phyloP scores from a whole-genome alignment of 2,113 vertebrate genomes.

The Malaclemys terrapin region DNA sequence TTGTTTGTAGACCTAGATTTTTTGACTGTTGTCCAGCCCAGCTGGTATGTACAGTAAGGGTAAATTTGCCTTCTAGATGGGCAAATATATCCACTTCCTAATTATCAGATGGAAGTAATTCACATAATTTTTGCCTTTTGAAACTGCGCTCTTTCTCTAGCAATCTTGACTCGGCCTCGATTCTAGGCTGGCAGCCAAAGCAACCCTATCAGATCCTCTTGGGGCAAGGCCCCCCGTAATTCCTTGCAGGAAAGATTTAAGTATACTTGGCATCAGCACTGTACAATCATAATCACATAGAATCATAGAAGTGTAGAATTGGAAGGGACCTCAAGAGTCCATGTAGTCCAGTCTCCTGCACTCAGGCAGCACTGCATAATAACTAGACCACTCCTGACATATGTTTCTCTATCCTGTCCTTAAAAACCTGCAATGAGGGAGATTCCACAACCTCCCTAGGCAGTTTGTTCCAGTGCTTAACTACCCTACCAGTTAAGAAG shows the following conservation, averaged over 20 bases:
- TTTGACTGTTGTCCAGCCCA: not conserved
- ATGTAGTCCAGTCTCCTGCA: not conserved
- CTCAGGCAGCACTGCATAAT: not conserved
- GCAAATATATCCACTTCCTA: fast-evolving
- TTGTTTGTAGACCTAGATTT: not conserved
- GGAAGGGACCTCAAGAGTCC: not conserved
- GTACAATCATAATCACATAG: not conserved
- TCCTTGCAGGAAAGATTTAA: not conserved
- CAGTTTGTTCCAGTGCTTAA: not conserved
- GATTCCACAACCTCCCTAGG: not conserved
- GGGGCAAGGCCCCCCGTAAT: no score
- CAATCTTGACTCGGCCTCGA: not conserved
- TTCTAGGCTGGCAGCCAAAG: not conserved
- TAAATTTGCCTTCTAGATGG: not conserved
- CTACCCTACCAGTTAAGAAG: not conserved
- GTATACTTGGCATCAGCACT: not conserved
- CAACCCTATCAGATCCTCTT: not conserved
- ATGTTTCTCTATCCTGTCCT: not conserved
- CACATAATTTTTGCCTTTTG: not conserved
- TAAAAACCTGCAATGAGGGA: not conserved
- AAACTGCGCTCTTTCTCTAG: not conserved
- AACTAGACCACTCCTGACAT: not conserved
- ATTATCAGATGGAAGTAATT: not conserved
- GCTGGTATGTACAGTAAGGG: fast-evolving
- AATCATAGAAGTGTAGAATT: not conserved